Base-by-base conservation (phyloP, 2,113 vertebrate genomes). In the Hypocryptadius cinnamomeus region DNA sequence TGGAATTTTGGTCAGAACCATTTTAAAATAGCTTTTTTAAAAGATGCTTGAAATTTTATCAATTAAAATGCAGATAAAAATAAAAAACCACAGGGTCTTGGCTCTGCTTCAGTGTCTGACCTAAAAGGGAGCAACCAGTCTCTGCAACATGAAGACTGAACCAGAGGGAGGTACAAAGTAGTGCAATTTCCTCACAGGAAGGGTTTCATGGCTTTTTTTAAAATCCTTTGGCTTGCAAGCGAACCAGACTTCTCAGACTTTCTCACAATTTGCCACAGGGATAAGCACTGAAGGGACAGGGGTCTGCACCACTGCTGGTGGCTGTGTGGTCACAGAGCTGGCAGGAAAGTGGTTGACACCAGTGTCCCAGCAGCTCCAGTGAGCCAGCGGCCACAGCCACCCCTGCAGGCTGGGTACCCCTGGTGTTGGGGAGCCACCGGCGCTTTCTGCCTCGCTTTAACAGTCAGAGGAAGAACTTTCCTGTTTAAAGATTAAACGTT, bases 401-500 rank as follows among this genome's bases (percentile, higher is more conserved):
- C 35, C 51, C 19, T 12, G 44, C 2, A 1, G 64, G 47, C 80
- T 89, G 68, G 60, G 35, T 63, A 92, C n/a, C 60, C 80, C 92
- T 4, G 5, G 40, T 7, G 2, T 3, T 8, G 2, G 70, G 54
- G 72, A 76, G 79, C 73, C 70, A 57, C 59, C 4, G 4, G 56
- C 20, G 11, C 76, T 80, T 88, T 93, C 79, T 85, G 30, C 90
- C 80, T 94, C 2, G 15, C 86, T 92, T 97, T 97, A 97, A 96
- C 95, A 97, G 96, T 97, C 97, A 97, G 96, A 88, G 90, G 95
- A 95, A 96, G 95, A 96, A 96, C 95, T 97, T 97, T 95, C 69
- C 96, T 97, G 91, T 97, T 97, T 97, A 97, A 97, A 97, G 97
- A 97, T 97, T 97, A 97, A 97, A 97, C 92, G 61, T 84, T 83